A percentile compares a stretch with the other conserved stretches of the same genome.
phyloP scores from a whole-genome alignment of 2,888 invertebrate genomes.

The Stenodema calcarata region DNA sequence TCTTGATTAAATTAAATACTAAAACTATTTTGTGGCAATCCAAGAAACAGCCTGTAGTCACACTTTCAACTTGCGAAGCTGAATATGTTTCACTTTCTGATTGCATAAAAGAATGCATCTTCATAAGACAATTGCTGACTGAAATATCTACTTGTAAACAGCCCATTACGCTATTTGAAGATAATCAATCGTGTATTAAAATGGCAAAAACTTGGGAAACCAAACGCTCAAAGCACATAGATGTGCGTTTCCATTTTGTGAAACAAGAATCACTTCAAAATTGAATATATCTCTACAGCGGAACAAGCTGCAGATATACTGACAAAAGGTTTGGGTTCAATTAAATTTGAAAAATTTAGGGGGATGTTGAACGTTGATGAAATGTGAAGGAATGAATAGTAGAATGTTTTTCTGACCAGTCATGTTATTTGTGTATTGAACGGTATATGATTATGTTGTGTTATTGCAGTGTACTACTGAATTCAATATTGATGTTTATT shows the following conservation, averaged over 20 bases:
- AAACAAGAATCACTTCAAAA: background rate
- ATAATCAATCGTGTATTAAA: slow-evolving; percentile 29
- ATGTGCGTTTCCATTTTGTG: slow-evolving; percentile 17
- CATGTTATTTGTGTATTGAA: no score
- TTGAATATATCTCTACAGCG: background rate
- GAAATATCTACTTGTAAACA: background rate
- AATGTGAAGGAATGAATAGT: no score
- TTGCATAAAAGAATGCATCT: slow-evolving; percentile 6
- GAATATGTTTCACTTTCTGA: slow-evolving; percentile 18
- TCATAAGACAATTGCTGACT: background rate
- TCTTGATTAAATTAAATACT: slow-evolving; percentile 26
- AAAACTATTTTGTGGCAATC: background rate
- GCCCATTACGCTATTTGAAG: background rate
- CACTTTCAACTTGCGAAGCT: slow-evolving; percentile 8
- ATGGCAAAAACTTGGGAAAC: slow-evolving; percentile 21
- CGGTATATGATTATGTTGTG: no score
- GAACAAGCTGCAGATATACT: background rate
- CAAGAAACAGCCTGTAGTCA: slow-evolving; percentile 24
- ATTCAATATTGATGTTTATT: no score
- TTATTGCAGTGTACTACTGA: no score
- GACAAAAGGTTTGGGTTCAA: background rate
- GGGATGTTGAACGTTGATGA: background rate
- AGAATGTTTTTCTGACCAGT: no score
- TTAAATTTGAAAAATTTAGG: background rate
- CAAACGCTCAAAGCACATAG: slow-evolving; percentile 31